phyloP scores from a whole-genome alignment of 2,797 vertebrate genomes.

The Tolypeutes matacus region DNA sequence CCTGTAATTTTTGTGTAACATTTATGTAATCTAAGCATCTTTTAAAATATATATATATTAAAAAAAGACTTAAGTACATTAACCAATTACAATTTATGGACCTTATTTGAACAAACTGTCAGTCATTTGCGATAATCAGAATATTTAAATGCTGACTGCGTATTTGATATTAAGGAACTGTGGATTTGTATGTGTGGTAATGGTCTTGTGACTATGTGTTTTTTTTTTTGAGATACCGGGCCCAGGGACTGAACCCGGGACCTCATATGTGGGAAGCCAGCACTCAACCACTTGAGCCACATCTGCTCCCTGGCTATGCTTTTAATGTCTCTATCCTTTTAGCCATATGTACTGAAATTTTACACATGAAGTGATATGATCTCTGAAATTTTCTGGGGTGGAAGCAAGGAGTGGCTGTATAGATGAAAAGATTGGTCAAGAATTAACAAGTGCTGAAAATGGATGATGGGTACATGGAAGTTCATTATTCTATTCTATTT shows the following conservation, averaged over 20 bases:
- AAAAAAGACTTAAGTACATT: not conserved
- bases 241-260: too few relatives aligned
- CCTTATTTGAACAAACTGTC: conserved; percentile 56
- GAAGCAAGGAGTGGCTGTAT: not conserved
- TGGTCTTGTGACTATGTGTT: not conserved
- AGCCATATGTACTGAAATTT: conserved; percentile 27
- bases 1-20: too few relatives aligned
- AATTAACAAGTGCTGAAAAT: not conserved
- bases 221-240: too few relatives aligned
- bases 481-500: not conserved
- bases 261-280: too few relatives aligned
- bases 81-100: conserved; percentile 27
- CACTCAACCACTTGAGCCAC: too few relatives aligned
- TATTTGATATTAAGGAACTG: conserved; percentile 17
- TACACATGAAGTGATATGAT: not conserved
- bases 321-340: conserved; percentile 39
- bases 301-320: not conserved
- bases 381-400: not conserved
- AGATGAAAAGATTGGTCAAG: not conserved
- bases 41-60: not conserved
- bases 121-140: conserved; percentile 27
- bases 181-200: not conserved
- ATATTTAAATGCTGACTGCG: conserved; percentile 10
- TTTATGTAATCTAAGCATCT: too few relatives aligned
- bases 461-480: not conserved